These are phyloP conservation scores for Arge pagana DNA, from an alignment of 2,888 invertebrate species.

Conservation along the genomic window DNA sequence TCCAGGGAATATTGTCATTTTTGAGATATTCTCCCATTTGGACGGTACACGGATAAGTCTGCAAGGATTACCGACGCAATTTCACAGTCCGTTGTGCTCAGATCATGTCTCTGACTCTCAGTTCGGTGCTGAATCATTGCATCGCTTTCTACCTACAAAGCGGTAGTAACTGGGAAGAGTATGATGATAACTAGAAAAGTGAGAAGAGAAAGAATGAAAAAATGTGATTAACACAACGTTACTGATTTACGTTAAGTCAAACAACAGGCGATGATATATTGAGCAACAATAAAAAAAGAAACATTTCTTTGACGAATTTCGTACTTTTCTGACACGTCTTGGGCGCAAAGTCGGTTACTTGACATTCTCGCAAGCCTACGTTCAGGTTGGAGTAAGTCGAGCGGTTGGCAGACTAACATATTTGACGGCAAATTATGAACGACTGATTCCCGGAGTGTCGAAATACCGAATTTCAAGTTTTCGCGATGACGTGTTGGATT, in stretches of 20 bases:
- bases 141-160: background rate
- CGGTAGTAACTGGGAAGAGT: slow-evolving; percentile 5
- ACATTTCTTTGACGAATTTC: background rate
- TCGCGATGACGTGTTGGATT: background rate
- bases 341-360: background rate
- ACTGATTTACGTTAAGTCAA: background rate
- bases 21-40: background rate
- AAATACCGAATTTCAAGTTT: background rate
- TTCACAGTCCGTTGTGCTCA: background rate
- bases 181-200: slow-evolving; percentile 1
- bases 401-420: too few species aligned
- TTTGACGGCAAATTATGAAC: background rate
- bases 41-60: background rate
- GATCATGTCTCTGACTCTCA: background rate
- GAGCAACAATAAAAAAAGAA: too few species aligned
- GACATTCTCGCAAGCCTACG: background rate
- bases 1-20: too few species aligned
- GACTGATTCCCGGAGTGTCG: background rate
- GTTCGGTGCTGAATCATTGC: background rate
- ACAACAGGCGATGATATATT: too few species aligned
- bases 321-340: background rate
- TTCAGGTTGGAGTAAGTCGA: background rate
- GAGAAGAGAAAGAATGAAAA: background rate
- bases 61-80: background rate
- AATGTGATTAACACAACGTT: background rate